Conservation (phyloP, 2,113 vertebrate species). For the Anser cygnoides region DNA sequence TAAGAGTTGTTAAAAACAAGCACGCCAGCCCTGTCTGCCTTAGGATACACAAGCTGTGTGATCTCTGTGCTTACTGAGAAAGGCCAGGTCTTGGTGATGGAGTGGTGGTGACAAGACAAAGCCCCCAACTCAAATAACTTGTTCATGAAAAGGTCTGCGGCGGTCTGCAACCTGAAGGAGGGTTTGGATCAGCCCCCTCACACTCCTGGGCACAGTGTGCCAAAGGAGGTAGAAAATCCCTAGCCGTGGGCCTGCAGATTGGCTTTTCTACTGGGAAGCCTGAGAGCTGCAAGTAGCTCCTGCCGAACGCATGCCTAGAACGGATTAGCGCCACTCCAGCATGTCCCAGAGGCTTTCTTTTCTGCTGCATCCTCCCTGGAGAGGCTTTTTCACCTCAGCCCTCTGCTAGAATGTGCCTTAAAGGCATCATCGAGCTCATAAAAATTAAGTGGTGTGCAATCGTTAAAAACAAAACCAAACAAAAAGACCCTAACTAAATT, state of each 20-base stretch:
- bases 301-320: constrained; percentile 12
- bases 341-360: constrained; percentile 51
- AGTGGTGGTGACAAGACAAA: not conserved
- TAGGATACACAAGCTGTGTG: no score
- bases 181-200: not conserved
- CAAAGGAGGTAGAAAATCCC: not conserved
- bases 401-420: constrained; percentile 54
- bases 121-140: not conserved
- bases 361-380: constrained; percentile 39
- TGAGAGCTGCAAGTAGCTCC: not conserved
- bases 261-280: constrained; percentile 1
- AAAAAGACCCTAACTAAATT: constrained; percentile 39
- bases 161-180: not conserved
- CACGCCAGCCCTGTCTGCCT: not conserved
- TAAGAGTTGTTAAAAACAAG: not conserved
- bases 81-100: not conserved
- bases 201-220: not conserved
- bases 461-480: not conserved
- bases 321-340: constrained; percentile 45
- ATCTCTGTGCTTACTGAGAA: not conserved
- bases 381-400: constrained; percentile 51
- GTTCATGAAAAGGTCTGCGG: not conserved
- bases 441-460: constrained; percentile 62
- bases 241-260: not conserved
- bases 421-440: constrained; percentile 49